Percentiles rank a stretch among this genome's conserved stretches.
phyloP scores from a whole-genome alignment of 2,797 vertebrate genomes.

The Hyperoplus lanceolatus region DNA sequence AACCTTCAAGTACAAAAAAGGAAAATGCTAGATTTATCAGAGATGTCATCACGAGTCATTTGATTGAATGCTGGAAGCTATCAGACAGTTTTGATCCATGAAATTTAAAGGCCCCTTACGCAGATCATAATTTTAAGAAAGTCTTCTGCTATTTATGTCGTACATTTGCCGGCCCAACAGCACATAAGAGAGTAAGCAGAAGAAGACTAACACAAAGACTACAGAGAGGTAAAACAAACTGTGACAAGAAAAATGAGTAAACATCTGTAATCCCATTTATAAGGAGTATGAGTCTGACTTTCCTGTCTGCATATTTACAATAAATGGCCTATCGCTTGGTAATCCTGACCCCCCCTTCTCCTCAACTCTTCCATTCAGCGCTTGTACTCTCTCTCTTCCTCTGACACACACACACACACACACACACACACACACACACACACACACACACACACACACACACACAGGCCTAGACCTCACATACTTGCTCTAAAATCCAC shows the following conservation, averaged over 20 bases:
- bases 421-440: conserved; percentile 26
- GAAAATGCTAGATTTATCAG: no score
- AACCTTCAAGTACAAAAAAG: background rate
- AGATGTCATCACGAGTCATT: no score
- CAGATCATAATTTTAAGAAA: background rate
- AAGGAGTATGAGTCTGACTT: conserved; percentile 60
- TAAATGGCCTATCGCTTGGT: conserved; percentile 56
- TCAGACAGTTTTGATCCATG: background rate
- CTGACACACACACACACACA: background rate
- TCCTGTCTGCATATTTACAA: conserved; percentile 65
- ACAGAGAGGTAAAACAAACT: conserved; percentile 19
- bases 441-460: conserved; percentile 32
- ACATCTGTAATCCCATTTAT: conserved; percentile 73
- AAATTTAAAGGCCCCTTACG: background rate
- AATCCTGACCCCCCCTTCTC: conserved; percentile 44
- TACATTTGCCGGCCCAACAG: conserved; percentile 22
- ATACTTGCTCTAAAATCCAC: conserved; percentile 48
- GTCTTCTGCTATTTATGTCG: conserved; percentile 7
- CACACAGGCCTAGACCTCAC: conserved; percentile 46
- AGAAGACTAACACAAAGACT: background rate
- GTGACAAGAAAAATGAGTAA: conserved; percentile 38
- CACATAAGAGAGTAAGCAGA: conserved; percentile 17
- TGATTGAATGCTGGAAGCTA: background rate
- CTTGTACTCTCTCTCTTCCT: conserved; percentile 66
- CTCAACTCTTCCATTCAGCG: conserved; percentile 30